Conservation (phyloP, 2,113 vertebrate species). For the Nanger granti region DNA sequence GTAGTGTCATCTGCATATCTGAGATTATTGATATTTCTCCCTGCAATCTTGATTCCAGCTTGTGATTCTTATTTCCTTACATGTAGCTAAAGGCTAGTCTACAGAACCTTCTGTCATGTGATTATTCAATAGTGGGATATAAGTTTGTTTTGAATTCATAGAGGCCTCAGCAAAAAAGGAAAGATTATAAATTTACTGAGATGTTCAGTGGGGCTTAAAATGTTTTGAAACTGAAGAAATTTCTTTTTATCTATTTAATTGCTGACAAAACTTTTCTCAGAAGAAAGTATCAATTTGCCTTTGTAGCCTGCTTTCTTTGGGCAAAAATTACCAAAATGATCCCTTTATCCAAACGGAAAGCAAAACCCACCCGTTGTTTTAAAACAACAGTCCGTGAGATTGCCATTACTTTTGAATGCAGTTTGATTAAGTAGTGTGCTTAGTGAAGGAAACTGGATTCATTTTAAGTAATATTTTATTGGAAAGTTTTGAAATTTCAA, state of each 20-base stretch:
- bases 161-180: neutral
- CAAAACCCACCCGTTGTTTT: neutral
- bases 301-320: neutral
- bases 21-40: no score
- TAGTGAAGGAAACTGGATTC: neutral
- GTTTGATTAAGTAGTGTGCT: neutral
- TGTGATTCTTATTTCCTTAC: neutral
- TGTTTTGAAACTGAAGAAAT: neutral
- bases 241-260: constrained; percentile 32
- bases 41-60: no score
- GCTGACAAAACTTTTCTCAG: neutral
- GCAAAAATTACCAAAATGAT: neutral
- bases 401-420: neutral
- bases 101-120: neutral
- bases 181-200: neutral
- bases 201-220: neutral
- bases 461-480: neutral
- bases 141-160: constrained; percentile 19
- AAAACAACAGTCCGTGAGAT: neutral
- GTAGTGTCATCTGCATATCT: no score
- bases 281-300: neutral
- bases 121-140: neutral
- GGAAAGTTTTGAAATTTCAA: neutral
- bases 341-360: neutral
- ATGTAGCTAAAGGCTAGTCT: neutral